phyloP scores from a whole-genome alignment of 2,888 invertebrate species.

The Euproctis similis region DNA sequence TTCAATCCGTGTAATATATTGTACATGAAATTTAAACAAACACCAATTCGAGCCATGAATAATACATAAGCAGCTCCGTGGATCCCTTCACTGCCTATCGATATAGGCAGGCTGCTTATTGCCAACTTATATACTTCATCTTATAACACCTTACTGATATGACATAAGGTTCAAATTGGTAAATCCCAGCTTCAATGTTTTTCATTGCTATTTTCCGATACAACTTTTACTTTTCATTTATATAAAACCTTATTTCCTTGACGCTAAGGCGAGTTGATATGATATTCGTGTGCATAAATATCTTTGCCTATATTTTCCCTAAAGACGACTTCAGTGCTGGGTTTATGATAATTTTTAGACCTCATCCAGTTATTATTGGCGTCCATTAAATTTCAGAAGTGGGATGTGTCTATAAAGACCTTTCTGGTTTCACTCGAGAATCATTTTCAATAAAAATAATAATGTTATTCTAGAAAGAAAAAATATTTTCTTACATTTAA shows the following conservation, averaged over 20 bases:
- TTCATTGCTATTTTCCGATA: slow-evolving; percentile 4
- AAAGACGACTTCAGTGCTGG: slow-evolving; percentile 39
- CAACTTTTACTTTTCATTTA: slow-evolving; percentile 2
- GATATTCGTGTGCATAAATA: not conserved
- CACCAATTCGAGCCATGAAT: slow-evolving; percentile 57
- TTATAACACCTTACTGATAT: not conserved
- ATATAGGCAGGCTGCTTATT: slow-evolving; percentile 26
- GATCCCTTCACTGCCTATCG: slow-evolving; percentile 41
- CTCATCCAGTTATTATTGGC: slow-evolving; percentile 44
- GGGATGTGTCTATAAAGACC: slow-evolving; percentile 34
- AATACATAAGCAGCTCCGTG: slow-evolving; percentile 44
- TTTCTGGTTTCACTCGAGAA: slow-evolving; percentile 20
- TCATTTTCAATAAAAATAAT: no score
- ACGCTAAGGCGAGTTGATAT: slow-evolving; percentile 5
- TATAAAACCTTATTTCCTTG: slow-evolving; percentile 1
- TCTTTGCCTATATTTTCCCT: slow-evolving; percentile 25
- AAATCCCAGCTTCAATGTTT: not conserved
- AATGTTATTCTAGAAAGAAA: no score
- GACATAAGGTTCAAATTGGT: slow-evolving; percentile 2
- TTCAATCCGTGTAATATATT: slow-evolving; percentile 47
- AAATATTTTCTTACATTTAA: no score
- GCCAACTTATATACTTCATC: slow-evolving; percentile 10
- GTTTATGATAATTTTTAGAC: slow-evolving; percentile 48
- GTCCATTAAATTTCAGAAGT: slow-evolving; percentile 41
- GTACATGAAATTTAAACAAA: slow-evolving; percentile 65